Evolutionary conservation across 2,888 invertebrate genomes (phyloP).

Genomic region (Zaprionus bogoriensis): DNA sequence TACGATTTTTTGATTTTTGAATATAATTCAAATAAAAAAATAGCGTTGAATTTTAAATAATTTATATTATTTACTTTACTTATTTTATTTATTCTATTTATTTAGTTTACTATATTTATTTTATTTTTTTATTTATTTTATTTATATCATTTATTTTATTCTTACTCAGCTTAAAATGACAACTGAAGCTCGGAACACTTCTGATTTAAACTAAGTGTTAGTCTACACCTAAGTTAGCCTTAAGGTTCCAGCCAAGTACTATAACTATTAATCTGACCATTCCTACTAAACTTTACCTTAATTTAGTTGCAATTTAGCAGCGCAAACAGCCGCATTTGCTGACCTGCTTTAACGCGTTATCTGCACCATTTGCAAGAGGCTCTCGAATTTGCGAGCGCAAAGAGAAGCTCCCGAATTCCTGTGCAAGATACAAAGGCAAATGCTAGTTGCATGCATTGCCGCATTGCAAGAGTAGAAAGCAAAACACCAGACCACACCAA

Average conservation of each 20-base stretch:
- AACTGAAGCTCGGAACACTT: not conserved
- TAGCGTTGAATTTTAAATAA: no score
- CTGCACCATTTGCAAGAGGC: conserved; percentile 13
- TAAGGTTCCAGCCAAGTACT: not conserved
- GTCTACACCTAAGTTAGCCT: not conserved
- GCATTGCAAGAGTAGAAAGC: conserved; percentile 46
- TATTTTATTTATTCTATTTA: no score
- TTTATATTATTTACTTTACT: no score
- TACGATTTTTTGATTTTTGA: no score
- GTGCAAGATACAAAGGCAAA: conserved; percentile 37
- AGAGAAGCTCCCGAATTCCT: conserved; percentile 39
- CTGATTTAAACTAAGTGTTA: not conserved
- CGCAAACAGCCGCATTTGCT: conserved; percentile 21
- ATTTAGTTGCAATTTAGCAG: no score
- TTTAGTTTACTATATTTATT: no score
- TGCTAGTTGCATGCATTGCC: conserved; percentile 53
- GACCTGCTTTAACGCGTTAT: no score
- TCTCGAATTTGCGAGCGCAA: conserved; percentile 41
- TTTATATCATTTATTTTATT: no score
- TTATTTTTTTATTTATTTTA: no score
- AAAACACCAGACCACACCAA: conserved; percentile 22
- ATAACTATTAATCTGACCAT: no score
- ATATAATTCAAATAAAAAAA: no score
- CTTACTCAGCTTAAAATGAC: not conserved
- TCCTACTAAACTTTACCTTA: no score